Percentiles rank a stretch among this genome's conserved stretches.
Conservation (phyloP, 2,113 vertebrate genomes). For the Chaenocephalus aceratus region DNA sequence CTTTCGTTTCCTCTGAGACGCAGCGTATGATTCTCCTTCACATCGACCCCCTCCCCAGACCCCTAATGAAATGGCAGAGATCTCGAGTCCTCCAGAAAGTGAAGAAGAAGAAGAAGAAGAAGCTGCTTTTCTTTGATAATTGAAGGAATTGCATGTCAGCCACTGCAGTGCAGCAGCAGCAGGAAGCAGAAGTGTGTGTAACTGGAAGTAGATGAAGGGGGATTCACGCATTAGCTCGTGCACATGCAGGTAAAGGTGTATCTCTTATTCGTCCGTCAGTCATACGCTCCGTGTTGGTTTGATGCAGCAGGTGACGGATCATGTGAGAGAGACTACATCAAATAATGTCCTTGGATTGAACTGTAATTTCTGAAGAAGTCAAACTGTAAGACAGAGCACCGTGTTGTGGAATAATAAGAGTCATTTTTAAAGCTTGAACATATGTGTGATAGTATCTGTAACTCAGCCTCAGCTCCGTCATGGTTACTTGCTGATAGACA, state of each 20-base stretch:
- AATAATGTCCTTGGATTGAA: conserved; percentile 24
- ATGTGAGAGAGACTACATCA: conserved; percentile 15
- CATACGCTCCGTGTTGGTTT: conserved; percentile 16
- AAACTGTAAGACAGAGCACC: neutral
- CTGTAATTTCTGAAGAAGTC: conserved; percentile 1
- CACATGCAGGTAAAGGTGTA: neutral
- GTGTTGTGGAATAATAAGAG: neutral
- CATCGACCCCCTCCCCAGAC: conserved; percentile 37
- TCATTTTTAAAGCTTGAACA: neutral
- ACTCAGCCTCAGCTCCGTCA: conserved; percentile 7
- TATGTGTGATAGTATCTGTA: conserved; percentile 7
- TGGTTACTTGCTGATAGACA: neutral
- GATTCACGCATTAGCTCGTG: neutral
- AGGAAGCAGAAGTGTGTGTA: neutral
- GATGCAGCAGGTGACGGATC: conserved; percentile 23
- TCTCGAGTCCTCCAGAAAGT: conserved; percentile 32
- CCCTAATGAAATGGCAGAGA: conserved; percentile 72
- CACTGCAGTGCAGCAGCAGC: neutral
- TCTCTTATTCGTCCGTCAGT: conserved; percentile 10
- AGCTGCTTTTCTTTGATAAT: conserved; percentile 43
- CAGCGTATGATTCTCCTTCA: conserved; percentile 70
- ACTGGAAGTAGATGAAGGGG: neutral
- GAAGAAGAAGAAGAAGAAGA: conserved; percentile 1
- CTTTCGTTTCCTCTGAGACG: conserved; percentile 66
- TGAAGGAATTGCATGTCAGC: conserved; percentile 50